Evolutionary conservation across 2,888 invertebrate genomes (phyloP), one percentile per base, ranked within the genome.

Genomic region (Pollenia angustigena): DNA sequence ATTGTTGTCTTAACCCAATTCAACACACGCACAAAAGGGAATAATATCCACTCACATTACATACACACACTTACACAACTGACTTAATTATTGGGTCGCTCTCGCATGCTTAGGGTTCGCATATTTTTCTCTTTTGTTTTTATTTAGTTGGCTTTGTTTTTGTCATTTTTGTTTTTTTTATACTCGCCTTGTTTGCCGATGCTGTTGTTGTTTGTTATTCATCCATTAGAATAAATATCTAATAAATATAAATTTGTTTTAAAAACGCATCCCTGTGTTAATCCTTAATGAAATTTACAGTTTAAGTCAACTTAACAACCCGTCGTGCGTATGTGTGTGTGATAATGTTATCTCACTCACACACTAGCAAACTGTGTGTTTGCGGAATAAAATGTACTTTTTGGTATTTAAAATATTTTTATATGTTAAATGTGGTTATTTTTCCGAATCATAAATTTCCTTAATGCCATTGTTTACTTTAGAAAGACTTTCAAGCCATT

Each of bases 401-500:
- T 75, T 81, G 83, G 64, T 46, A 81, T 84, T 84, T 81, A 48
- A 80, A 87, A 81, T 78, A 84, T 81, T 84, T 87, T 74, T 68
- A 81, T 78, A 72, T 87, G 84, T 78, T 81, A 68, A 84, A 81
- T 84, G 87, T 72, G 87, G 87, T 84, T 81, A 66, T 54, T 81
- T 86, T 83, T 80, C 81, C 72, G 54, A 81, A 76, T 87, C 84
- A 87, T 87, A 81, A 84, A 87, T 84, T 81, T 87, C 56, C 75
- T 78, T 87, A 84, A 81, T 87, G 81, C 87, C 84, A 72, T 87
- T 87, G 87, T 87, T 84, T 87, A 81, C 78, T 74, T 84, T 69
- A 32, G 72, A 84, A 81, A 69, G 84, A 72, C 64, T 81, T 84
- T 71, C 52, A 72, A 66, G 75, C 72, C 84, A 88, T 86, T 86